These are phyloP conservation scores for Aspiorhynchus laticeps DNA, from an alignment of 2,113 vertebrate species.

Conservation along the genomic window DNA sequence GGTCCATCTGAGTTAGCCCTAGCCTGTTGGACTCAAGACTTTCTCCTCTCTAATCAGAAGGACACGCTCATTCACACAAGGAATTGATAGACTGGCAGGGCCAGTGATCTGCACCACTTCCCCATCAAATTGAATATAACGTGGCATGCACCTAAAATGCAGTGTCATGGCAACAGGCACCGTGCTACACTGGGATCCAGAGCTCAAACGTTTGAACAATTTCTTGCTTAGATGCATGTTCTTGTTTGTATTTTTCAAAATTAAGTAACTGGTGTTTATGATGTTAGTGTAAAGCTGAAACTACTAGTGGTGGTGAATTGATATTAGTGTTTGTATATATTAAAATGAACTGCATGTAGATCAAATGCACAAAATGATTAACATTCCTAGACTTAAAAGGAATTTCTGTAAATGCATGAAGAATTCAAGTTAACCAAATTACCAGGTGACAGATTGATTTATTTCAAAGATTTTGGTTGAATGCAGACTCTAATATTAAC, in stretches of 20 bases:
- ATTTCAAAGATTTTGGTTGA: background rate
- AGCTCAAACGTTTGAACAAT: background rate
- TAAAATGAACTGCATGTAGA: background rate
- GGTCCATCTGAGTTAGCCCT: background rate
- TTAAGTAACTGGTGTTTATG: background rate
- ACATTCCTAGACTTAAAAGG: background rate
- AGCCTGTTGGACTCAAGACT: constrained; percentile 14
- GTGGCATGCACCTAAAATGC: constrained; percentile 19
- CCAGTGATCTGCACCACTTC: constrained; percentile 47
- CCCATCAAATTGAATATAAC: constrained; percentile 45
- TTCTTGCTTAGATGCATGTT: background rate
- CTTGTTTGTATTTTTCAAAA: background rate
- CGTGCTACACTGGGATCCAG: background rate
- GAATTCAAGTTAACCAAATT: background rate
- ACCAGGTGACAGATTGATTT: background rate
- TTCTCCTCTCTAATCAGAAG: constrained; percentile 34
- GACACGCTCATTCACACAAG: constrained; percentile 20
- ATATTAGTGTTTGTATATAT: background rate
- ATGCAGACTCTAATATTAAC: background rate
- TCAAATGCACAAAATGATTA: background rate
- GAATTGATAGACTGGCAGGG: constrained; percentile 44
- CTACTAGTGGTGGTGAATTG: background rate
- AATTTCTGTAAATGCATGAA: background rate
- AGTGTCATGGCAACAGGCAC: constrained; percentile 44
- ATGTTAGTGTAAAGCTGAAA: background rate